These are phyloP conservation scores for Coleophora flavipennella DNA, from an alignment of 2,888 invertebrate species.

Conservation along the genomic window DNA sequence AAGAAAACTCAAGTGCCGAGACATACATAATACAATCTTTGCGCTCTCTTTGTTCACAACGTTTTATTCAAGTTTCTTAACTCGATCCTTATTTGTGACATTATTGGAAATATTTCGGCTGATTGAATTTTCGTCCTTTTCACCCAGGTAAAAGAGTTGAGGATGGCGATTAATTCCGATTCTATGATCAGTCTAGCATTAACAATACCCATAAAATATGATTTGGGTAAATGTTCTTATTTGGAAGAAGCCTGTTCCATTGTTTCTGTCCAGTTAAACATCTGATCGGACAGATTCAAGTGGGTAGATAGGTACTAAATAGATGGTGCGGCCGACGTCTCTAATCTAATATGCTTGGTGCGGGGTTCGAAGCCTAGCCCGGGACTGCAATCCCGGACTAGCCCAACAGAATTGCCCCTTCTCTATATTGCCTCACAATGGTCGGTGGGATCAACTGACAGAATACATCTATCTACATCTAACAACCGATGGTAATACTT, in stretches of 20 bases:
- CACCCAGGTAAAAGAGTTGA: not conserved
- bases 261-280: conserved; percentile 14
- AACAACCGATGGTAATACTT: not conserved
- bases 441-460: conserved; percentile 34
- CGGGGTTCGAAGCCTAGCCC: conserved; percentile 26
- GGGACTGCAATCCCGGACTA: conserved; percentile 35
- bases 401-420: conserved; percentile 29
- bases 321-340: conserved; percentile 43
- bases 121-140: not conserved
- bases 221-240: no score
- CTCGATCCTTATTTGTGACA: no score
- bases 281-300: conserved; percentile 28
- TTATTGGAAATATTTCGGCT: no score
- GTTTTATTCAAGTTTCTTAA: no score
- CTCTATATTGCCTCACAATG: conserved; percentile 33
- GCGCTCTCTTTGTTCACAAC: no score
- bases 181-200: no score
- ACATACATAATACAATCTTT: no score
- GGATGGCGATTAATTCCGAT: no score
- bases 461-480: not conserved
- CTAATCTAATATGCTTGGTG: conserved; percentile 55
- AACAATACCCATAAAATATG: no score
- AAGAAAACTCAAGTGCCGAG: no score
- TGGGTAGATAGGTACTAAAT: conserved; percentile 34
- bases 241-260: conserved; percentile 21